Evolutionary conservation across 53 echinoderm and acorn worm genomes (phyloP).

Genomic region (Astropecten irregularis): DNA sequence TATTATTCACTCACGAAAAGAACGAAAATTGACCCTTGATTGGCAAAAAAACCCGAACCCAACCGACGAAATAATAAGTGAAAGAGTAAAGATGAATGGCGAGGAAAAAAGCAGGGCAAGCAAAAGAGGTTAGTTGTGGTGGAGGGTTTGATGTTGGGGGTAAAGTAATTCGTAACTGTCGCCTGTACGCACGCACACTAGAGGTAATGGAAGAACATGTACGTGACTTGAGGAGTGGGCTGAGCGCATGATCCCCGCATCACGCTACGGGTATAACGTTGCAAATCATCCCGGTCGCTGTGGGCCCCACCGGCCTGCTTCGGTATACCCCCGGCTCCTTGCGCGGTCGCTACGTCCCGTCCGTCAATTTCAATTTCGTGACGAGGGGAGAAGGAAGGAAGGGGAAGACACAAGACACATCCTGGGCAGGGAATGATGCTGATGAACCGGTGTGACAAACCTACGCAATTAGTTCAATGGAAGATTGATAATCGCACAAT

Average conservation of each 20-base stretch:
- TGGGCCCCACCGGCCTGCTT: neutral
- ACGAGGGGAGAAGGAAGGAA: neutral
- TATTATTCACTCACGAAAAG: neutral
- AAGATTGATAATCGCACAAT: conserved; percentile 56
- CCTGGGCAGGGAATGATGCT: neutral
- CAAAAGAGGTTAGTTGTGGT: neutral
- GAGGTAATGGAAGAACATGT: conserved; percentile 10
- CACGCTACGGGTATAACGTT: conserved; percentile 42
- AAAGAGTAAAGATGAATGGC: neutral
- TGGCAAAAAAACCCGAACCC: neutral
- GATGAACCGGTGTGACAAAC: neutral
- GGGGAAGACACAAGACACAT: neutral
- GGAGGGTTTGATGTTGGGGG: no score
- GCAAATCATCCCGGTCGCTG: neutral
- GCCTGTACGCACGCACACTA: conserved; percentile 15
- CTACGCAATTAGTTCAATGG: conserved; percentile 51
- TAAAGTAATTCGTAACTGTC: conserved; percentile 25
- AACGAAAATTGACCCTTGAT: conserved; percentile 25
- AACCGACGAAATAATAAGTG: neutral
- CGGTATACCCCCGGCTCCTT: neutral
- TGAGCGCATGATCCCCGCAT: conserved; percentile 14
- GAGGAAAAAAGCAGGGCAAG: neutral
- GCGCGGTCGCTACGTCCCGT: neutral
- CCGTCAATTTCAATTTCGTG: conserved; percentile 56
- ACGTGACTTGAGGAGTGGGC: conserved; percentile 19